Conservation (phyloP, 2,113 vertebrate genomes). For the Empidonax traillii region DNA sequence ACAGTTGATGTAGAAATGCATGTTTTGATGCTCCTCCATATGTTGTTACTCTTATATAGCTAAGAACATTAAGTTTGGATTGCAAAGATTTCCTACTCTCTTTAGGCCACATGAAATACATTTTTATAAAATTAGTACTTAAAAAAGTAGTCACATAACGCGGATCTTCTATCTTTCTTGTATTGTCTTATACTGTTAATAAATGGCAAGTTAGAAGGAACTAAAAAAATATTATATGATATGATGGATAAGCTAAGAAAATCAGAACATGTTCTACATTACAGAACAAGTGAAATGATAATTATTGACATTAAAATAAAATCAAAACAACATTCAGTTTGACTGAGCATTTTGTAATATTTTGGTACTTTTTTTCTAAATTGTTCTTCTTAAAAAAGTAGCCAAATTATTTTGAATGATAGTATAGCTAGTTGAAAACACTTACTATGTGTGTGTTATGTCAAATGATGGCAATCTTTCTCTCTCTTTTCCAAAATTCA, state of each 20-base stretch:
- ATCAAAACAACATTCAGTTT: neutral
- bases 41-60: neutral
- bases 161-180: neutral
- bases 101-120: neutral
- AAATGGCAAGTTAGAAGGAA: neutral
- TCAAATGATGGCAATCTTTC: neutral
- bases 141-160: neutral
- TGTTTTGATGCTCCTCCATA: neutral
- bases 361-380: neutral
- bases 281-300: neutral
- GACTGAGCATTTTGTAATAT: neutral
- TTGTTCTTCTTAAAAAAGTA: neutral
- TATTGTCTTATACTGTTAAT: neutral
- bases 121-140: neutral
- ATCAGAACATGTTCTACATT: neutral
- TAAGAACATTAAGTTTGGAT: neutral
- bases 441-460: neutral
- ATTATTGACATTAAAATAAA: neutral
- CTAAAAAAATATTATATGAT: neutral
- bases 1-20: neutral
- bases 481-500: neutral
- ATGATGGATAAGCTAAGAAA: neutral
- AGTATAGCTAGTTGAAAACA: neutral
- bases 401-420: neutral
- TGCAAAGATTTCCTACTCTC: neutral